These are phyloP conservation scores for Perccottus glenii DNA, from an alignment of 2,113 vertebrate species.

Conservation along the genomic window DNA sequence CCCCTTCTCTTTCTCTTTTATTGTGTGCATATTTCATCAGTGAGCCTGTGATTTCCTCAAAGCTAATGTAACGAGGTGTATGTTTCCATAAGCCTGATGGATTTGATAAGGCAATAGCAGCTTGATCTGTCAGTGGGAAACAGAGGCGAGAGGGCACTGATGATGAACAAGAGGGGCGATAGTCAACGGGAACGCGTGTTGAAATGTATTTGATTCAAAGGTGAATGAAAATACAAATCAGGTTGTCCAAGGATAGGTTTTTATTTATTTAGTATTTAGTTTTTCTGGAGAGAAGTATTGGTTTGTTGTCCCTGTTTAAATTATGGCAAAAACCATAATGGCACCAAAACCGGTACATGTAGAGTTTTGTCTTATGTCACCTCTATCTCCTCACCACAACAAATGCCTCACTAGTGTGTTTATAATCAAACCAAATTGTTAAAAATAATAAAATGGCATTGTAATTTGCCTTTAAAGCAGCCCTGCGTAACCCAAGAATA, in stretches of 20 bases:
- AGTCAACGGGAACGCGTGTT: not conserved
- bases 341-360: no score
- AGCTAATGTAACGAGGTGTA: slow-evolving; percentile 86
- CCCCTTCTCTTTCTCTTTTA: slow-evolving; percentile 80
- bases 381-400: no score
- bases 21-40: slow-evolving; percentile 90
- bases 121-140: slow-evolving; percentile 80
- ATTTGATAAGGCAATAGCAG: slow-evolving; percentile 85
- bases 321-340: no score
- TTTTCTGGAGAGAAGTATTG: no score
- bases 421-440: no score
- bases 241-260: not conserved
- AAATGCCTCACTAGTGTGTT: no score
- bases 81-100: slow-evolving; percentile 90
- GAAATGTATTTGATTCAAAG: slow-evolving; percentile 32
- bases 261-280: not conserved
- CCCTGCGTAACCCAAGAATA: no score
- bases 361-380: no score
- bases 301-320: no score
- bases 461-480: no score
- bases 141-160: slow-evolving; percentile 43
- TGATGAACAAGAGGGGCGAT: slow-evolving; percentile 35
- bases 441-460: no score
- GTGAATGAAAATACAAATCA: slow-evolving; percentile 10
- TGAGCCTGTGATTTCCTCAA: slow-evolving; percentile 86